Conservation (phyloP, 1,140 invertebrate genomes). For the Drosophila rufa region DNA sequence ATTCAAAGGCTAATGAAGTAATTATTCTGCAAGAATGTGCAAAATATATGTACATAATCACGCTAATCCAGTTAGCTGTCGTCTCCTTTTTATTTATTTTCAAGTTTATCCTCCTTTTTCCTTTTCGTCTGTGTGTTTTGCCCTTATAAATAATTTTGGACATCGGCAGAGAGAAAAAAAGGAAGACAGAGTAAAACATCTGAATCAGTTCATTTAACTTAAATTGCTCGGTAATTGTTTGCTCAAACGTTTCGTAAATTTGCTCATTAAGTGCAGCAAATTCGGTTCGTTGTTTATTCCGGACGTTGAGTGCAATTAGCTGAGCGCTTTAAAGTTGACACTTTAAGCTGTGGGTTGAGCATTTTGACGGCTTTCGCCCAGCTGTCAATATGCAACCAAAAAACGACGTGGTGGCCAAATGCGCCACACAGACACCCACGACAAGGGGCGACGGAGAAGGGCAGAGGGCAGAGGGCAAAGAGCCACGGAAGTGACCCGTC, state of each 20-base stretch:
- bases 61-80: slow-evolving; percentile 41
- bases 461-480: neutral
- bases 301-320: slow-evolving; percentile 53
- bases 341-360: slow-evolving; percentile 44
- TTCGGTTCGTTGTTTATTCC: slow-evolving; percentile 20
- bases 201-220: slow-evolving; percentile 77
- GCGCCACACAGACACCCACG: slow-evolving; percentile 1
- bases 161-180: slow-evolving; percentile 1
- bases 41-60: slow-evolving; percentile 43
- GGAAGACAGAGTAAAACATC: slow-evolving; percentile 4
- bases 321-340: slow-evolving; percentile 51
- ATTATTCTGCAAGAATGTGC: slow-evolving; percentile 28
- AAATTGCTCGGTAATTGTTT: slow-evolving; percentile 71
- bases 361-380: slow-evolving; percentile 26
- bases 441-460: neutral
- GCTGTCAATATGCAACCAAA: slow-evolving; percentile 44
- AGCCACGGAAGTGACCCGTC: slow-evolving; percentile 36
- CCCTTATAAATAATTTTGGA: slow-evolving; percentile 57
- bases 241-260: slow-evolving; percentile 69
- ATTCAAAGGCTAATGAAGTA: slow-evolving; percentile 39
- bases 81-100: slow-evolving; percentile 25
- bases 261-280: slow-evolving; percentile 59
- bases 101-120: slow-evolving; percentile 1
- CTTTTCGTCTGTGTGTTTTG: slow-evolving; percentile 11
- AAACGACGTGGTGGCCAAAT: slow-evolving; percentile 24